Evolutionary conservation across 2,797 vertebrate genomes (phyloP).

Genomic region (Chloroceryle amazona): DNA sequence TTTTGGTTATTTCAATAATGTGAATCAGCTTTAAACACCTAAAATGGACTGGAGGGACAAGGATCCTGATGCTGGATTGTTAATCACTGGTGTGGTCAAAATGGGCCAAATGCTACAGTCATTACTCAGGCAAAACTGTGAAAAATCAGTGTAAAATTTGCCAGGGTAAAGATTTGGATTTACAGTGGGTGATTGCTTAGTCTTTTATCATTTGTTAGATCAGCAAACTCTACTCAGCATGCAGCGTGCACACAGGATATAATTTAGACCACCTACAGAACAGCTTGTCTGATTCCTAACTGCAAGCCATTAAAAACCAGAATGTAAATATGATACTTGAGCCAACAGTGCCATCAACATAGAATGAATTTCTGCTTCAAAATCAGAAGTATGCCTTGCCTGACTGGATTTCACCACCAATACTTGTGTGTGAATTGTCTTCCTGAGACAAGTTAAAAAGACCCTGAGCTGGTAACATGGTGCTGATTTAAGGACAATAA

Average conservation of each 20-base stretch:
- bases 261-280: conserved; percentile 70
- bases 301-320: conserved; percentile 56
- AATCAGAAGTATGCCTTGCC: conserved; percentile 35
- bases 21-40: not conserved
- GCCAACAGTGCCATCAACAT: conserved; percentile 37
- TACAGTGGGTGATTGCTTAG: conserved; percentile 26
- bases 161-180: conserved; percentile 66
- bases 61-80: not conserved
- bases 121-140: conserved; percentile 28
- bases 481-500: not conserved
- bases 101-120: conserved; percentile 29
- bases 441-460: not conserved
- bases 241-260: conserved; percentile 8
- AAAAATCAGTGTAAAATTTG: conserved; percentile 40
- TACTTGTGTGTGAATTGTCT: conserved; percentile 15
- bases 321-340: conserved; percentile 64
- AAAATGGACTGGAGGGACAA: not conserved
- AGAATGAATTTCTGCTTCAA: not conserved
- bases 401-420: conserved; percentile 56
- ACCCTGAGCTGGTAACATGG: not conserved
- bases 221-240: conserved; percentile 62
- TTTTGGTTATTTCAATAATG: not conserved
- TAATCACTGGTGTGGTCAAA: not conserved
- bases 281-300: conserved; percentile 54
- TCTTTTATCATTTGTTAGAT: conserved; percentile 68